Evolutionary conservation across 2,797 vertebrate species (phyloP), one percentile per base, ranked within the genome.

Genomic region (Ctenosaura bakeri): DNA sequence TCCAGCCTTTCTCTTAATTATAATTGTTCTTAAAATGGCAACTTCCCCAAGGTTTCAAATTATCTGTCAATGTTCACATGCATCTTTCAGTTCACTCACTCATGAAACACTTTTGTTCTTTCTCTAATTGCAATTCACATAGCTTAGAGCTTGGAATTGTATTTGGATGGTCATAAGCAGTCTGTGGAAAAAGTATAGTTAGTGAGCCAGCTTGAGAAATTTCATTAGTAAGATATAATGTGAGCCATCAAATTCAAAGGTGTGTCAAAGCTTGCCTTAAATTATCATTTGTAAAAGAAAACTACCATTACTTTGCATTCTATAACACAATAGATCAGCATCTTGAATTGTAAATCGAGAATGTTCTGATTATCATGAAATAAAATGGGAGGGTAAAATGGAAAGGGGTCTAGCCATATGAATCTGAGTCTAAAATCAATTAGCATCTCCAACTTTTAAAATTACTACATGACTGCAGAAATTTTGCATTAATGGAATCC

Each of bases 211-310:
- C 29, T 83, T 87, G 16, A 38, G 86, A 91, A 88, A 92, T 87
- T 86, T 91, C 76, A 86, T 91, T 93, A 90, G 85, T 71, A 89
- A 93, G 35, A 92, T 79, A n/a, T 82, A 92, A 64, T 13, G 54
- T 4, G 59, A 91, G 3, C 18, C 90, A 91, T 92, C 26, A 89
- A 90, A 92, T 64, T 1, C 10, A 86, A 86, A 64, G 66, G 76
- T 0, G 3, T 24, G 77, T 91, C 90, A 92, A 91, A 91, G 4
- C 8, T 69, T 62, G 83, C 71, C 42, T 87, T 92, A 85, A 85
- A 92, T 69, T 32, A 7, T 73, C 81, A 42, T 16, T 73, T 62
- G 59, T 86, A 87, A 91, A 88, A 54, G n/a, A 76, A 91, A 94
- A 16, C n/a, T 85, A 24, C 2, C 26, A 56, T 90, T 89, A 56